A percentile compares a stretch with the other conserved stretches of the same genome.
These are phyloP conservation scores for Hipparchia semele DNA, from an alignment of 2,888 invertebrate genomes.

Conservation along the genomic window DNA sequence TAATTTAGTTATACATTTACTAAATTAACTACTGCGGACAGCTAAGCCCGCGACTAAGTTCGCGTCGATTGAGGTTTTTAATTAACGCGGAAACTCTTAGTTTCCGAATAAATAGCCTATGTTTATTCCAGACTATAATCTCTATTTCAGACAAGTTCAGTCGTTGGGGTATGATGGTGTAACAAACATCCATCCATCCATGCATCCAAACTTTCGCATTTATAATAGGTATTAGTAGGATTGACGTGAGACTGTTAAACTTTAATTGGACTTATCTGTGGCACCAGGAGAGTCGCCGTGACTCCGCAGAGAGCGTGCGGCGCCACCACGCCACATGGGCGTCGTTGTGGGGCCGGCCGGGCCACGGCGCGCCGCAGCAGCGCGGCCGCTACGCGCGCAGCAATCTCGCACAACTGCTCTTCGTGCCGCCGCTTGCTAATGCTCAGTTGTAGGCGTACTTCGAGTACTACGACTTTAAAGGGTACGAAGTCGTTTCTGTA, in stretches of 20 bases:
- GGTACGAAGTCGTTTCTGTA: background rate
- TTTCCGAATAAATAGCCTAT: no score
- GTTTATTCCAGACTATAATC: no score
- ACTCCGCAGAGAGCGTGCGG: constrained; percentile 86
- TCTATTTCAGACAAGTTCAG: no score
- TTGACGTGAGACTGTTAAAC: background rate
- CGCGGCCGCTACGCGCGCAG: constrained; percentile 77
- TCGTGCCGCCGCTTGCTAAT: constrained; percentile 55
- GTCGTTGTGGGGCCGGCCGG: constrained; percentile 91
- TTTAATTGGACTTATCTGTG: background rate
- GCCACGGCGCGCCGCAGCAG: constrained; percentile 82
- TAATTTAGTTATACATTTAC: no score
- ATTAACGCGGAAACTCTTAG: no score
- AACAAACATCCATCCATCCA: no score
- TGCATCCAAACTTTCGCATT: no score
- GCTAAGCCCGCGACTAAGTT: no score
- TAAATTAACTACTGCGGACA: no score
- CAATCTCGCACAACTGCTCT: constrained; percentile 69
- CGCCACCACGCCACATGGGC: constrained; percentile 90
- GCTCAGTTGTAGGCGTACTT: constrained; percentile 7
- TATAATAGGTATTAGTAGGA: no score
- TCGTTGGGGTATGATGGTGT: no score
- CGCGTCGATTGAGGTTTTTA: no score
- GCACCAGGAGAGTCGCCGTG: constrained; percentile 80
- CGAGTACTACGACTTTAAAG: background rate